Conservation (phyloP, 2,113 vertebrate species). For the Deroptyus accipitrinus region DNA sequence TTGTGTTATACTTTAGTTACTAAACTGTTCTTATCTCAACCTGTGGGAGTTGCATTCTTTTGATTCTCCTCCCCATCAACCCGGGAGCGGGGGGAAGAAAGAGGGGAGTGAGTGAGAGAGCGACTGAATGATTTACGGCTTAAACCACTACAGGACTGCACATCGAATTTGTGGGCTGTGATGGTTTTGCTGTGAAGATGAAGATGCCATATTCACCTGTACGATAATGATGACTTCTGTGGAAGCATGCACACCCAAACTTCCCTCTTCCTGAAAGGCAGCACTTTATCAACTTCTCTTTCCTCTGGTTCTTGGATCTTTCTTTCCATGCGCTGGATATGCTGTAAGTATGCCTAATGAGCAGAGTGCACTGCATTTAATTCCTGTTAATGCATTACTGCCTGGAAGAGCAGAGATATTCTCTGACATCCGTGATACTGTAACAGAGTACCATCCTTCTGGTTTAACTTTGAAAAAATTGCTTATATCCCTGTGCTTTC, state of each 20-base stretch:
- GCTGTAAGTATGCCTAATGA: background rate
- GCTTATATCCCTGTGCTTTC: background rate
- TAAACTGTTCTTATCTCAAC: too few species aligned
- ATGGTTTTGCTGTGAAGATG: background rate
- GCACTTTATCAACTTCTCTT: background rate
- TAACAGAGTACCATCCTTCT: background rate
- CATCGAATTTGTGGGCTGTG: rapidly evolving
- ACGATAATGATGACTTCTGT: background rate
- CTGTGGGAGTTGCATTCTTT: too few species aligned
- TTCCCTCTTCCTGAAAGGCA: background rate
- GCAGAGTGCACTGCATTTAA: background rate
- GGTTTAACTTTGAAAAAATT: background rate
- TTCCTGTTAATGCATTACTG: background rate
- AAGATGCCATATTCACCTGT: background rate
- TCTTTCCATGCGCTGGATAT: background rate
- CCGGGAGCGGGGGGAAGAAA: too few species aligned
- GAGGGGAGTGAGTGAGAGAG: too few species aligned
- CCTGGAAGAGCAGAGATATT: background rate
- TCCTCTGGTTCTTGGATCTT: background rate
- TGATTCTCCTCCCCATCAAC: too few species aligned
- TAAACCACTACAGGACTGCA: background rate
- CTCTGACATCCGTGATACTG: background rate
- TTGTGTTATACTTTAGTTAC: too few species aligned
- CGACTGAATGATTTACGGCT: too few species aligned
- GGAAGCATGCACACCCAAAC: background rate